Evolutionary conservation across 2,113 vertebrate species (phyloP).

Genomic region (Colius striatus): DNA sequence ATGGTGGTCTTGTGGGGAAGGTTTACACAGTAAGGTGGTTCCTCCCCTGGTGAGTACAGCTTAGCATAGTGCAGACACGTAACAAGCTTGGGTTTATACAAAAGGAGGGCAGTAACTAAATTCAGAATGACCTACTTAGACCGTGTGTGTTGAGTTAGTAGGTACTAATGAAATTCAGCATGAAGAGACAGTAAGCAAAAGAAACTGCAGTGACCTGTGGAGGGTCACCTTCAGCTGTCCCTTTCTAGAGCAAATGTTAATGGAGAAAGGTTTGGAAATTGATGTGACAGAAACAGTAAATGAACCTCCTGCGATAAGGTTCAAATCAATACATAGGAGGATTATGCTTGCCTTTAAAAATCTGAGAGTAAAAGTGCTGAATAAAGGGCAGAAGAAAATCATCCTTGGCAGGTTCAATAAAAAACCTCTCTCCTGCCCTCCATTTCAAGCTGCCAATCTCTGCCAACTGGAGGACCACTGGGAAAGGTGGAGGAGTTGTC

Average conservation of each 20-base stretch:
- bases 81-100: neutral
- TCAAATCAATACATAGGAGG: neutral
- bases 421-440: neutral
- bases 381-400: neutral
- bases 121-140: constrained; percentile 50
- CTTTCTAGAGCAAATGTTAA: neutral
- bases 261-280: neutral
- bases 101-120: constrained; percentile 59
- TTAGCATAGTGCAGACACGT: neutral
- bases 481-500: neutral
- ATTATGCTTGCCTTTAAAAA: neutral
- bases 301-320: neutral
- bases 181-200: neutral
- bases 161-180: constrained; percentile 26
- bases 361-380: neutral
- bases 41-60: neutral
- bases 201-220: neutral
- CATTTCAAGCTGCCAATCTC: neutral
- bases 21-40: neutral
- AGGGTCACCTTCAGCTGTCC: constrained; percentile 8
- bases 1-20: neutral
- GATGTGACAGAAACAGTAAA: neutral
- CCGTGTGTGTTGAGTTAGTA: neutral
- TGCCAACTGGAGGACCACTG: neutral
- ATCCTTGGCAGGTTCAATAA: neutral